Evolutionary conservation across 2,797 vertebrate species (phyloP).

Genomic region (Bufotes viridis): DNA sequence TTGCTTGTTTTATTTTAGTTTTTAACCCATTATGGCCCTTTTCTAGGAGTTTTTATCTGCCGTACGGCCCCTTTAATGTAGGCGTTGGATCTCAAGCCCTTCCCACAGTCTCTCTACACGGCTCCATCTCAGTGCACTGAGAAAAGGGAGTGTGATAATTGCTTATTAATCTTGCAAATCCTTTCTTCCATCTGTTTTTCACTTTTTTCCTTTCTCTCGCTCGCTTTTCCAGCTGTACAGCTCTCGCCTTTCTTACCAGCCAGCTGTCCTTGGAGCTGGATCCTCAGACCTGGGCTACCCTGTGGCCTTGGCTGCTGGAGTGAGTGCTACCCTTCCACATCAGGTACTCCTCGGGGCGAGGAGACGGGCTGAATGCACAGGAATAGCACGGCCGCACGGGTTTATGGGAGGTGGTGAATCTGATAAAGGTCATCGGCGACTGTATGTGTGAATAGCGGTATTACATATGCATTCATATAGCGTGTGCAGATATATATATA

Average conservation of each 20-base stretch:
- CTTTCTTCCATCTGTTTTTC: constrained; percentile 54
- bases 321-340: constrained; percentile 81
- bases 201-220: constrained; percentile 58
- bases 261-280: constrained; percentile 79
- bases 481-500: not conserved
- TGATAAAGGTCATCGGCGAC: not conserved
- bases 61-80: no score
- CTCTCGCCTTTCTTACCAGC: constrained; percentile 92
- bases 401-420: not conserved
- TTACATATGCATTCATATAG: not conserved
- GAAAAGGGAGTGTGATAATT: no score
- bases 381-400: no score
- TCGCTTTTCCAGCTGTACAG: constrained; percentile 84
- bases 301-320: constrained; percentile 80
- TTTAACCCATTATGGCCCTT: no score
- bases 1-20: no score
- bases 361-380: not conserved
- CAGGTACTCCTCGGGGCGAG: constrained; percentile 81
- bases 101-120: no score
- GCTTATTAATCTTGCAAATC: constrained; percentile 57
- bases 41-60: no score
- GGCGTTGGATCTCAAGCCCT: no score
- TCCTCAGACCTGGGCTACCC: constrained; percentile 86
- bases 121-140: no score
- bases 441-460: not conserved